Evolutionary conservation across 2,888 invertebrate genomes (phyloP), one percentile per base, ranked within the genome.

Genomic region (Drosophila heteroneura): DNA sequence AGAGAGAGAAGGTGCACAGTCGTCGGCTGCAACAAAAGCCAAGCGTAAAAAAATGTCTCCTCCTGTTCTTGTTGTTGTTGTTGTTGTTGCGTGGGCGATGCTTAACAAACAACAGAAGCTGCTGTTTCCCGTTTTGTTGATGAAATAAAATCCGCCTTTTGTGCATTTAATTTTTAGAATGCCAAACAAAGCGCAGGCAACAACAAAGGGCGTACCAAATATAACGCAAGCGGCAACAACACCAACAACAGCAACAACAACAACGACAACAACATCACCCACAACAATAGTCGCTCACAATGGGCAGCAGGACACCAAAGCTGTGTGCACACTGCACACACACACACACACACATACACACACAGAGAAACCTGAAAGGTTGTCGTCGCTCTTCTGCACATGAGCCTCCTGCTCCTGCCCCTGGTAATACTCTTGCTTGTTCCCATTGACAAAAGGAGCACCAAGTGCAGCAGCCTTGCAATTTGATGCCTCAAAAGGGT

Each of bases 81-180:
- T 54, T 81, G 76, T 54, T 87, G 83, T 76, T 85, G 89, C 87
- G 89, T 85, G 88, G 88, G 89, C 88, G 88, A 89, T 87, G 88
- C 85, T 89, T 73, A 87, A 82, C 85, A 89, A 85, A 85, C 90
- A 85, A 87, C 85, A 87, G 87, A 90, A 90, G 91, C 89, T 89
- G 87, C 88, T 76, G 87, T 79, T 90, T 90, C 89, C 85, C 89
- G 91, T 82, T 87, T 83, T 82, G 85, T 87, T 90, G 89, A 86
- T 89, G 89, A 89, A 90, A 87, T 87, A 84, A 90, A 88, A 88
- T 88, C 87, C 90, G 83, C 83, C 90, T 90, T 90, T 90, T 91
- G 91, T 90, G 89, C 87, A 91, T 91, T 90, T 89, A 89, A 90
- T 91, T 90, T 83, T 90, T 83, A 78, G 87, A 89, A 90, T 84